Percentiles rank a stretch among this genome's conserved stretches.
These are phyloP conservation scores for Ctenomys sociabilis DNA, from an alignment of 2,113 vertebrate genomes.

Conservation along the genomic window DNA sequence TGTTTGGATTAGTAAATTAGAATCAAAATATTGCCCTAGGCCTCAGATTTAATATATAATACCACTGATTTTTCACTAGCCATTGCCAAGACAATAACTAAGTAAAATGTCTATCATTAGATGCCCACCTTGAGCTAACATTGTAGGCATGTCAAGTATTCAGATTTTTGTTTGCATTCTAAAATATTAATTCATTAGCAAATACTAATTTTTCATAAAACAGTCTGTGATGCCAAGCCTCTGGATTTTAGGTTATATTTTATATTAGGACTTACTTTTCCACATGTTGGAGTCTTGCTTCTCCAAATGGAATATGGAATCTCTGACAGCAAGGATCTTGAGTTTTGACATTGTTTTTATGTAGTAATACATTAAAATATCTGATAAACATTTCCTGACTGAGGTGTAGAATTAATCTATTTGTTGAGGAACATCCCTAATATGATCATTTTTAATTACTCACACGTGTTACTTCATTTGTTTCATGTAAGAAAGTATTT, in stretches of 20 bases:
- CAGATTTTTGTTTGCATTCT: not conserved
- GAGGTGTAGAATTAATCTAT: not conserved
- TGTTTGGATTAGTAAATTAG: not conserved
- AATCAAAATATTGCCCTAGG: not conserved
- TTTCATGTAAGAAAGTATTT: not conserved
- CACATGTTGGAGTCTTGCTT: not conserved
- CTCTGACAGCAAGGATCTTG: not conserved
- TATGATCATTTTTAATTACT: not conserved
- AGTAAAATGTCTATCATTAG: not conserved
- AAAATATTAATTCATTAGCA: not conserved
- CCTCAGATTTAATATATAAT: not conserved
- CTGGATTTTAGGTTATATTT: not conserved
- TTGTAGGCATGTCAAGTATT: not conserved
- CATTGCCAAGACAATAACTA: not conserved
- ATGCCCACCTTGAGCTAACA: not conserved
- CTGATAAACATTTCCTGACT: not conserved
- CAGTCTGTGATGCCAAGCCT: not conserved
- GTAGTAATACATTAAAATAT: not conserved
- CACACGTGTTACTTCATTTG: not conserved
- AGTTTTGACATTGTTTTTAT: not conserved
- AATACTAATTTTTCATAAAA: not conserved
- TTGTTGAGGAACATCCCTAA: not conserved
- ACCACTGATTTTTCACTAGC: not conserved
- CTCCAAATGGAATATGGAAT: not conserved
- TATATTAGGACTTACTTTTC: not conserved